These are phyloP conservation scores for Mesodorylaimus sp. DNA, from an alignment of 2,888 invertebrate genomes.

Conservation along the genomic window DNA sequence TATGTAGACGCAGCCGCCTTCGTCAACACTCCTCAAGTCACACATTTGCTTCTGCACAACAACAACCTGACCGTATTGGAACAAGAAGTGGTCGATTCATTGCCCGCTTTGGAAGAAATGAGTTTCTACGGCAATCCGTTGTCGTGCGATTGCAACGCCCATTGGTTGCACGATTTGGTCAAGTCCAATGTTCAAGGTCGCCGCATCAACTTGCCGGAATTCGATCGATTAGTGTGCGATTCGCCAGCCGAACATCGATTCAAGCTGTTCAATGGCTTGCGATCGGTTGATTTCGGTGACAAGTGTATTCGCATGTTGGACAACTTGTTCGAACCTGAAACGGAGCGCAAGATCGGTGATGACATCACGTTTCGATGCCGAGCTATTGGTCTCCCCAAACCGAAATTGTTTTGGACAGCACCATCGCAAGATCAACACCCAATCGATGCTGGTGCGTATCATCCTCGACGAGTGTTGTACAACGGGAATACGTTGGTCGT, in stretches of 20 bases:
- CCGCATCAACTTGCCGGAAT: conserved; percentile 18
- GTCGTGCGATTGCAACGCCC: conserved; percentile 35
- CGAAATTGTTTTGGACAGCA: conserved; percentile 32
- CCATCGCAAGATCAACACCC: conserved; percentile 29
- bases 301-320: conserved; percentile 17
- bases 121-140: conserved; percentile 34
- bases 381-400: conserved; percentile 33
- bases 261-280: conserved; percentile 20
- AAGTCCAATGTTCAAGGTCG: conserved; percentile 1
- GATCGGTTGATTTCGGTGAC: conserved; percentile 17
- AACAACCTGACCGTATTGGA: conserved; percentile 30
- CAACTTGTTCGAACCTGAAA: conserved; percentile 22
- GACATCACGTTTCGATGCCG: conserved; percentile 32
- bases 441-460: conserved; percentile 22
- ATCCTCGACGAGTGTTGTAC: conserved; percentile 22
- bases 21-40: conserved; percentile 27
- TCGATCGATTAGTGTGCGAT: conserved; percentile 28
- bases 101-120: conserved; percentile 27
- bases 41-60: conserved; percentile 31
- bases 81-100: conserved; percentile 20
- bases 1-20: conserved; percentile 34
- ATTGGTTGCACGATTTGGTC: conserved; percentile 21
- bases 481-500: conserved; percentile 23
- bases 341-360: conserved; percentile 29
- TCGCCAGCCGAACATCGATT: conserved; percentile 21